Conservation (phyloP, 2,113 vertebrate species). For the Bos javanicus region DNA sequence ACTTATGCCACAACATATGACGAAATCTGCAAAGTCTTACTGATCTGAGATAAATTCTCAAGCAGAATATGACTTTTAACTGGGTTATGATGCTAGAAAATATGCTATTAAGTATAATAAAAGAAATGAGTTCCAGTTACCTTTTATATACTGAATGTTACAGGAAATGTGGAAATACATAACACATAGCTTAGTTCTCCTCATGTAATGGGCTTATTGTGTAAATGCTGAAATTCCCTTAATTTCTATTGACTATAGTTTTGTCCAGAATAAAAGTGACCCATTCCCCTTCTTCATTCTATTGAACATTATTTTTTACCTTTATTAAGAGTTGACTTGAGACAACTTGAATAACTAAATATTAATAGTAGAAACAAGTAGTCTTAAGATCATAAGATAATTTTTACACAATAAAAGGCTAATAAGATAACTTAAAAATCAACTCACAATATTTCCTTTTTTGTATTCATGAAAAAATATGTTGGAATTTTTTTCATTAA, state of each 20-base stretch:
- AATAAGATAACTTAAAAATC: not conserved
- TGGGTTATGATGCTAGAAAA: not conserved
- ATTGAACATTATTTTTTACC: not conserved
- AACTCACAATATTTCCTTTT: not conserved
- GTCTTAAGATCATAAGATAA: not conserved
- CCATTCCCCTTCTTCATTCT: not conserved
- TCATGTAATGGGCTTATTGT: not conserved
- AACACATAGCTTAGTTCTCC: not conserved
- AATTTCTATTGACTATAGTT: not conserved
- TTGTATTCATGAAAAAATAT: not conserved
- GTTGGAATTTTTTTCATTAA: not conserved
- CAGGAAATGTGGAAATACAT: not conserved
- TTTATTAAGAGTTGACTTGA: not conserved
- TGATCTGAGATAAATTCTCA: not conserved
- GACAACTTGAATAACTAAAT: not conserved
- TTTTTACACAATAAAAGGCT: not conserved
- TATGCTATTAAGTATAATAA: not conserved
- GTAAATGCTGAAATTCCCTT: not conserved
- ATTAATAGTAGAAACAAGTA: not conserved
- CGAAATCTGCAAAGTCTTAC: not conserved
- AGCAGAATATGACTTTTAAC: slow-evolving; percentile 25
- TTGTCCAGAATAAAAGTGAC: not conserved
- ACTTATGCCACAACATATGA: not conserved
- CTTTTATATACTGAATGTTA: not conserved
- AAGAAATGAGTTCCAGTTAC: not conserved